Percentiles rank a stretch among this genome's conserved stretches.
Evolutionary conservation across 2,797 vertebrate genomes (phyloP).

Genomic region (Urocyon cinereoargenteus): DNA sequence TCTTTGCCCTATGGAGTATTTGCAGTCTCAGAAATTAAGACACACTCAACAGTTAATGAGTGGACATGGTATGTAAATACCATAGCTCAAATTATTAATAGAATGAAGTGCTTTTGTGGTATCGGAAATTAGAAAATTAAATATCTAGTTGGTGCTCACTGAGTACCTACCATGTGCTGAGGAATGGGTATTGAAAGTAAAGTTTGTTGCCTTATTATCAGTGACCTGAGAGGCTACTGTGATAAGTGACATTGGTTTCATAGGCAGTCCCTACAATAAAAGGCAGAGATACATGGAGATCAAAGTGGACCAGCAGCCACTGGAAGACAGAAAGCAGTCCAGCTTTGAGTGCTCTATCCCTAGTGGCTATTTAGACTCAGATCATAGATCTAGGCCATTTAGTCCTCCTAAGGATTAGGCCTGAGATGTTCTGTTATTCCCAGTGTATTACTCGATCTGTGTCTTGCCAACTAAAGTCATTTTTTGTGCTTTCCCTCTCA

Average conservation of each 20-base stretch:
- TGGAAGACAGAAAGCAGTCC: neutral
- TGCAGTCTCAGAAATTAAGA: slow-evolving; percentile 27
- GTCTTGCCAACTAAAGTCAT: neutral
- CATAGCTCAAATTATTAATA: neutral
- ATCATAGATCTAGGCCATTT: neutral
- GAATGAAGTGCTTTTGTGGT: neutral
- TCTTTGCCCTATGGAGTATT: slow-evolving; percentile 19
- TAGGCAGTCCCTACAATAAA: neutral
- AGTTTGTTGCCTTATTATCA: neutral
- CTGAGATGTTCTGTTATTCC: neutral
- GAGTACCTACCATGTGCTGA: neutral
- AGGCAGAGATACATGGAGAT: neutral
- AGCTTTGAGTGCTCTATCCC: neutral
- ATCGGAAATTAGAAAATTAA: slow-evolving; percentile 14
- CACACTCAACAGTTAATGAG: neutral
- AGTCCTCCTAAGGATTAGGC: neutral
- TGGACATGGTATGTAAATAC: neutral
- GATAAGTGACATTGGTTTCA: neutral
- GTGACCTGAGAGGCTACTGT: neutral
- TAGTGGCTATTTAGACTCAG: neutral
- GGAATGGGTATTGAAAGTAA: neutral
- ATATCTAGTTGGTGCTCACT: neutral
- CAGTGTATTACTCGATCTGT: neutral
- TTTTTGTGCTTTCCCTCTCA: neutral
- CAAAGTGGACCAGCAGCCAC: neutral